These are phyloP conservation scores for Empidonax traillii DNA, from an alignment of 2,113 vertebrate species.

Conservation along the genomic window DNA sequence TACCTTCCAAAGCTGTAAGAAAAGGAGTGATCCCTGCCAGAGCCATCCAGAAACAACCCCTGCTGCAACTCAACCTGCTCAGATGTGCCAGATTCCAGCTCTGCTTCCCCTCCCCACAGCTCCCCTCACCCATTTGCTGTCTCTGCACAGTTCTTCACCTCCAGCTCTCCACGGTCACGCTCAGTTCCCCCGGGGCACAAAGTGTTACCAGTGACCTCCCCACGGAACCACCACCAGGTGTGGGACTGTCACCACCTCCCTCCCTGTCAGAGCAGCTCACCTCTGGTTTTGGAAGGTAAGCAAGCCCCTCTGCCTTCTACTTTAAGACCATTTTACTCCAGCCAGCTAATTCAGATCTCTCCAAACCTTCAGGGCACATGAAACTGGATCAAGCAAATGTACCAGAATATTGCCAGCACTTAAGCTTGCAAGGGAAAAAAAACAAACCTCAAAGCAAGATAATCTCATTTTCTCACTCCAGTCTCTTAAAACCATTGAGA, in stretches of 20 bases:
- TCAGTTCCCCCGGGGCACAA: not conserved
- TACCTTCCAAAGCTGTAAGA: not conserved
- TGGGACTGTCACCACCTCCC: not conserved
- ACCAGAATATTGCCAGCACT: not conserved
- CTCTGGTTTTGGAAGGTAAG: not conserved
- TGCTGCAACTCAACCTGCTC: not conserved
- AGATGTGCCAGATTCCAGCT: not conserved
- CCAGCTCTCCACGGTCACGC: fast-evolving
- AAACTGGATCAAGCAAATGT: not conserved
- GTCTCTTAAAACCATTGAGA: not conserved
- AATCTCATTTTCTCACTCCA: not conserved
- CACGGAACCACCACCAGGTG: fast-evolving
- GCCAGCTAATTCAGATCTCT: not conserved
- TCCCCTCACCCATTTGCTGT: not conserved
- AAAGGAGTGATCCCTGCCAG: not conserved
- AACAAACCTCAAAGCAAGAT: not conserved
- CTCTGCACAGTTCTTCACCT: not conserved
- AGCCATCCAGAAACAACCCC: not conserved
- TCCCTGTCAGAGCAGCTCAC: not conserved
- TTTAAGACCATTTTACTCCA: not conserved
- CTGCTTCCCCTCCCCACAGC: not conserved
- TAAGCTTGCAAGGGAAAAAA: not conserved
- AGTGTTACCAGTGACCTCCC: too few species aligned
- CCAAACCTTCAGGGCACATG: not conserved
- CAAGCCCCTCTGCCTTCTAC: not conserved